Percentiles rank a stretch among this genome's conserved stretches.
Evolutionary conservation across 53 echinoderm and acorn worm species (phyloP).

Genomic region (Patiria pectinifera): DNA sequence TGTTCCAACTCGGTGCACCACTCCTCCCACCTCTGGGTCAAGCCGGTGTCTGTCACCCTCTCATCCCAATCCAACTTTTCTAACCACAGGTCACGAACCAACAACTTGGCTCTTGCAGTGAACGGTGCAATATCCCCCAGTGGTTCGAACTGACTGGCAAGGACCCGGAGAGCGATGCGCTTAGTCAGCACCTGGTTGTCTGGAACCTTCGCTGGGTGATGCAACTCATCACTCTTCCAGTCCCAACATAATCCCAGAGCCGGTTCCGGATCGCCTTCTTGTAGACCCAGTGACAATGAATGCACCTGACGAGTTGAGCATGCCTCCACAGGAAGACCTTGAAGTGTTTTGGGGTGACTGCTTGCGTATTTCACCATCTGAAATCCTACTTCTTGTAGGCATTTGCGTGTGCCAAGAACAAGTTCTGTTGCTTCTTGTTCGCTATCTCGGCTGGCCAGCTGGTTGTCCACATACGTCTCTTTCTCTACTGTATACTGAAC

Average conservation of each 20-base stretch:
- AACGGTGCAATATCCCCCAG: not conserved
- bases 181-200: constrained; percentile 6
- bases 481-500: not conserved
- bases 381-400: not conserved
- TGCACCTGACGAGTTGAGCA: constrained; percentile 9
- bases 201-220: constrained; percentile 17
- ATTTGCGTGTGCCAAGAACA: not conserved
- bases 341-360: not conserved
- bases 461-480: not conserved
- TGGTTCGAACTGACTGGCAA: not conserved
- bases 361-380: not conserved
- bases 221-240: constrained; percentile 27
- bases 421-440: not conserved
- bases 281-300: constrained; percentile 27
- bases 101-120: not conserved
- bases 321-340: not conserved
- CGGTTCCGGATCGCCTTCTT: constrained; percentile 17
- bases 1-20: constrained; percentile 25
- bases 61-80: not conserved
- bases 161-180: not conserved
- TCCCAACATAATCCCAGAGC: constrained; percentile 25
- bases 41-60: not conserved
- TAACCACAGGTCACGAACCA: not conserved
- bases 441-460: not conserved
- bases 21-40: constrained; percentile 30